A percentile compares a stretch with the other conserved stretches of the same genome.
Conservation (phyloP, 2,113 vertebrate genomes). For the Glareola pratincola region DNA sequence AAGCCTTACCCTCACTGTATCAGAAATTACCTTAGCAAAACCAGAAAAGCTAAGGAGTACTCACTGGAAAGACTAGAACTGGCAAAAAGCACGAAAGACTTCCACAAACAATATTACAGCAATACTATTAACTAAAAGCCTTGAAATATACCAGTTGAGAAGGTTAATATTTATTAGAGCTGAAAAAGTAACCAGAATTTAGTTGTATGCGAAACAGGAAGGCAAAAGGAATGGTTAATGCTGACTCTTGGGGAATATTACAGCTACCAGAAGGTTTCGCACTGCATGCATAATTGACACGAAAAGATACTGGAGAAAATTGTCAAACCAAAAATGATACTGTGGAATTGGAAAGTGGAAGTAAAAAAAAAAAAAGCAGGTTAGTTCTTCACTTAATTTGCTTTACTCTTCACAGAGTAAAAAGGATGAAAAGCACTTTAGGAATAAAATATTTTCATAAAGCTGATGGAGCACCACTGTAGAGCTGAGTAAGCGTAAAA, state of each 20-base stretch:
- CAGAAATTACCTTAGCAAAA: background rate
- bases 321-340: background rate
- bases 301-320: background rate
- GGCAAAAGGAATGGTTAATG: background rate
- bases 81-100: background rate
- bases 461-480: background rate
- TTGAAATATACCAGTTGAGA: background rate
- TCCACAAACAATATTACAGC: background rate
- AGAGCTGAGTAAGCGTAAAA: background rate
- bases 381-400: background rate
- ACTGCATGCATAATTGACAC: background rate
- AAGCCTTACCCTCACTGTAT: background rate
- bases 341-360: background rate
- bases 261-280: background rate
- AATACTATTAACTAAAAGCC: background rate
- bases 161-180: background rate
- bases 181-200: background rate
- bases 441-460: background rate
- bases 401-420: background rate
- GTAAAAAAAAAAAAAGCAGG: background rate
- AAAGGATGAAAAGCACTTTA: background rate
- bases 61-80: background rate
- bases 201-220: background rate
- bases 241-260: background rate
- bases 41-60: background rate